Base-by-base conservation (phyloP, 2,888 invertebrate genomes). In the Drosophila anceps region DNA sequence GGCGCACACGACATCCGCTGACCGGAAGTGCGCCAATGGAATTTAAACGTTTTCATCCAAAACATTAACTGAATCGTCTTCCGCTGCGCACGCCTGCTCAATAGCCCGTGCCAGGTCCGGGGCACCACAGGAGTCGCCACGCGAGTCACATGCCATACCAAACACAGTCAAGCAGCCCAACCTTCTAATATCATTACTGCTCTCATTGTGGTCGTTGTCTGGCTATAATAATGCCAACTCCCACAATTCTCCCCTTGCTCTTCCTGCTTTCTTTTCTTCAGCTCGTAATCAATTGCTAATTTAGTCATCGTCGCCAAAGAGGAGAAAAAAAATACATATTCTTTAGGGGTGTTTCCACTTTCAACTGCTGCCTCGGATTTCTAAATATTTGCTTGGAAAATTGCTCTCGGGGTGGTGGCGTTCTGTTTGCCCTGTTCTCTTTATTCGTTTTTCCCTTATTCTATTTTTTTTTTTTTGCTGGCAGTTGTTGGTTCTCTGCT, bases 1-100 rank as follows among this genome's bases (percentile, higher is more conserved):
- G 84, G 84, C 84, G 91, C 91, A 90, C 86, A 86, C 90, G 86
- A 88, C 89, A 90, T 91, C 91, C 91, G 91, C 41, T 88, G 84
- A 88, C 82, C 85, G 85, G 88, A 85, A 76, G 85, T 88, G 81
- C 82, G 82, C 87, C 89, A 89, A 86, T 89, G 86, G 89, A 82
- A 89, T 89, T 87, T 87, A 89, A 82, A 86, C 88, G 90, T 77
- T 84, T 87, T 81, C 81, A 84, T 84, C 85, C 87, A 87, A 89
- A 89, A 87, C 89, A 87, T 87, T 89, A 89, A 87, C 89, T 87
- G 79, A 81, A 84, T 81, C 87, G 82, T 77, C 88, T 87, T 87
- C 87, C 89, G 86, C 50, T 69, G 71, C 70, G 86, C 82, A 88
- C 88, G 84, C 84, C 84, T 82, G 88, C 44, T 84, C 84, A 84